A percentile compares a stretch with the other conserved stretches of the same genome.
phyloP scores from a whole-genome alignment of 2,797 vertebrate species.

The Darevskia mixta region DNA sequence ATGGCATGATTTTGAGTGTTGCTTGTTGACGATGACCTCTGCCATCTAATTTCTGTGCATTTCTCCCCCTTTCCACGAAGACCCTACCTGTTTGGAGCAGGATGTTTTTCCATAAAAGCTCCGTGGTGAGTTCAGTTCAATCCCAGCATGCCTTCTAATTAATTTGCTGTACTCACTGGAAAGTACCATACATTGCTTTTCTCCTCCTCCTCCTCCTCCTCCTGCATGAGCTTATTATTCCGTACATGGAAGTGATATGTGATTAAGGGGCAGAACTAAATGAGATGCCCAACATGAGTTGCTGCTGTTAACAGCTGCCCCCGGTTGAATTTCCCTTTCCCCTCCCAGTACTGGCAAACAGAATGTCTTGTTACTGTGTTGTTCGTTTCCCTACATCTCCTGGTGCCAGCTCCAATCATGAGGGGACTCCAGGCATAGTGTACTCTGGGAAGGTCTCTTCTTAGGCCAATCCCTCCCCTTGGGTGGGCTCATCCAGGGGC shows the following conservation, averaged over 20 bases:
- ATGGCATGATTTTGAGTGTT: slow-evolving; percentile 70
- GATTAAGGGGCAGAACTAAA: neutral
- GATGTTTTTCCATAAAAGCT: slow-evolving; percentile 99
- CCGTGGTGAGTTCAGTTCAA: slow-evolving; percentile 96
- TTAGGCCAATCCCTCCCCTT: no score
- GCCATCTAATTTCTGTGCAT: slow-evolving; percentile 92
- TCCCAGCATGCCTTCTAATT: slow-evolving; percentile 90
- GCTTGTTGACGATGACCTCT: slow-evolving; percentile 87
- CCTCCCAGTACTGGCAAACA: neutral
- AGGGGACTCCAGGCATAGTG: no score
- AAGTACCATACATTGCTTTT: slow-evolving; percentile 64
- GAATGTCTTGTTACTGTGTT: neutral
- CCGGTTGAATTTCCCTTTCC: neutral
- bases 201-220: neutral
- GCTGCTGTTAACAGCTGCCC: neutral
- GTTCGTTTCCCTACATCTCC: neutral
- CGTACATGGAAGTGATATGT: slow-evolving; percentile 67
- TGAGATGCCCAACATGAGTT: neutral
- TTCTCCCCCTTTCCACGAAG: slow-evolving; percentile 87
- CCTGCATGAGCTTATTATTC: slow-evolving; percentile 75
- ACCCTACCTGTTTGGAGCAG: slow-evolving; percentile 99
- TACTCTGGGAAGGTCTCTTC: neutral
- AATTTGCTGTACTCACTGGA: slow-evolving; percentile 77
- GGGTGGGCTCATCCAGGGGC: neutral
- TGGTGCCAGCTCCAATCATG: neutral